Percentiles rank a stretch among this genome's conserved stretches.
These are phyloP conservation scores for Carollia perspicillata DNA, from an alignment of 2,113 vertebrate species.

Conservation along the genomic window DNA sequence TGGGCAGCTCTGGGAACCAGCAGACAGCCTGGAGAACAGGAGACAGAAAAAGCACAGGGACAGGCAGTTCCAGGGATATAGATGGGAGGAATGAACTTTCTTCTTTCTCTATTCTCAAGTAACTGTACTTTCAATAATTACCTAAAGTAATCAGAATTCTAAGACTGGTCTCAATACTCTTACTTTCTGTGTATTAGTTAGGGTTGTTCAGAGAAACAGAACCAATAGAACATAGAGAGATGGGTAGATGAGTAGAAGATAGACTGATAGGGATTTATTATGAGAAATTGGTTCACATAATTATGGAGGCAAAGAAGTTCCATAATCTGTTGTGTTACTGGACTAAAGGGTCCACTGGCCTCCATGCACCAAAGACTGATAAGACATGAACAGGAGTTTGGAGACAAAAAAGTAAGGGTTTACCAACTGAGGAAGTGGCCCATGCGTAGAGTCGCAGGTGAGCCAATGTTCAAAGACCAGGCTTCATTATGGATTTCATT, in stretches of 20 bases:
- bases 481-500: neutral
- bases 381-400: neutral
- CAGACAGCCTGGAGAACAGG: neutral
- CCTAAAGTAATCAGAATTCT: neutral
- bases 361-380: neutral
- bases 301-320: neutral
- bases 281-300: neutral
- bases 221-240: neutral
- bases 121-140: neutral
- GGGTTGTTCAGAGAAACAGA: neutral
- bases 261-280: neutral
- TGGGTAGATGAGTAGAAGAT: neutral
- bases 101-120: neutral
- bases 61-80: neutral
- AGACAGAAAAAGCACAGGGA: neutral
- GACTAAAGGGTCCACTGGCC: neutral
- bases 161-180: neutral
- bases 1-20: neutral
- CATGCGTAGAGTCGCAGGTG: neutral
- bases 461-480: neutral
- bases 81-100: neutral
- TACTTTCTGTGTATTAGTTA: neutral
- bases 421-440: neutral
- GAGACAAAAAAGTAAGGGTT: neutral
- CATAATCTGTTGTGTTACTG: neutral